These are phyloP conservation scores for Ianthella basta DNA, from an alignment of 37 sponge, comb jelly and placozoan genomes.

Conservation along the genomic window DNA sequence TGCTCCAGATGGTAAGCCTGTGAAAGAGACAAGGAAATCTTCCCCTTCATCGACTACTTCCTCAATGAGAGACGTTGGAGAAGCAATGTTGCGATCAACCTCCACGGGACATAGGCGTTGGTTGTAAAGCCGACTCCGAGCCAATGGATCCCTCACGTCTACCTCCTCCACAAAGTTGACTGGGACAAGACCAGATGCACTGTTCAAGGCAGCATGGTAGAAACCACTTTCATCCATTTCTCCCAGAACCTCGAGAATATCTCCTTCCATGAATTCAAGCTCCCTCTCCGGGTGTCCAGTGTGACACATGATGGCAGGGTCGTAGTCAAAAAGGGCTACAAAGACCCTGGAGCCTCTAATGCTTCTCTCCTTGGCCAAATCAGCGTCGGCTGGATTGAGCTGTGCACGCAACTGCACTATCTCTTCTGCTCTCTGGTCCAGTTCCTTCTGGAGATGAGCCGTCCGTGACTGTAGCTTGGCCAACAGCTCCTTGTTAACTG, in stretches of 20 bases:
- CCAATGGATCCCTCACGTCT: conserved; percentile 32
- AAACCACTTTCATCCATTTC: conserved; percentile 71
- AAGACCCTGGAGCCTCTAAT: conserved; percentile 51
- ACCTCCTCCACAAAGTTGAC: conserved; percentile 77
- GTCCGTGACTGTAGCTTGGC: background rate
- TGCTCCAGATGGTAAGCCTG: background rate
- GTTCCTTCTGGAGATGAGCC: background rate
- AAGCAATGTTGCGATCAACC: background rate
- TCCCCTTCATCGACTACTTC: conserved; percentile 17
- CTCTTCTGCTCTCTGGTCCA: conserved; percentile 23
- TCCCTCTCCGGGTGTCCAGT: conserved; percentile 76
- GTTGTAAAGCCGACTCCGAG: conserved; percentile 58
- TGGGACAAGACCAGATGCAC: conserved; percentile 66
- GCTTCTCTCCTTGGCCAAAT: background rate
- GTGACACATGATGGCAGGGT: conserved; percentile 65
- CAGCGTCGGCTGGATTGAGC: background rate
- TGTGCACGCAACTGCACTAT: background rate
- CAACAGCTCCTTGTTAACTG: conserved; percentile 16
- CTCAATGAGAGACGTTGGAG: conserved; percentile 19
- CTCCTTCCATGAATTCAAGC: conserved; percentile 57
- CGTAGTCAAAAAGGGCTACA: conserved; percentile 77
- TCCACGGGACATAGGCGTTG: conserved; percentile 43
- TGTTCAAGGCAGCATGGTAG: conserved; percentile 56
- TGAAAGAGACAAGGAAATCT: conserved; percentile 3
- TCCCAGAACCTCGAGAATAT: conserved; percentile 70